phyloP scores from a whole-genome alignment of 2,797 vertebrate species.

The Zalophus californianus region DNA sequence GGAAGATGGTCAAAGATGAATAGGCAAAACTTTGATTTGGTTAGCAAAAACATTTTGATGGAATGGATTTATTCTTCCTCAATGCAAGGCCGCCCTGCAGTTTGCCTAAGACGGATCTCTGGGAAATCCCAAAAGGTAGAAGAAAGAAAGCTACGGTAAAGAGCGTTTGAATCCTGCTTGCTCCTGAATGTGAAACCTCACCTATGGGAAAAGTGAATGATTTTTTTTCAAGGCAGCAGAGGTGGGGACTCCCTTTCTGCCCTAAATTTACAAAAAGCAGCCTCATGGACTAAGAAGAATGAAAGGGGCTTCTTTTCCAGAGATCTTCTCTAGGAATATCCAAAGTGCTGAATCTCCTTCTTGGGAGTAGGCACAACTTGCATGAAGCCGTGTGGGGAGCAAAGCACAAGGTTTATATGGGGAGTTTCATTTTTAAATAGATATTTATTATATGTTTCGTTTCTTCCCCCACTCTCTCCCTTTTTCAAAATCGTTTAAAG shows the following conservation, averaged over 20 bases:
- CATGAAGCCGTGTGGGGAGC: not conserved
- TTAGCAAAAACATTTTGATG: slow-evolving; percentile 60
- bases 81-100: not conserved
- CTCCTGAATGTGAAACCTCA: not conserved
- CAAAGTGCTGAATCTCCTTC: not conserved
- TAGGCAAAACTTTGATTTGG: slow-evolving; percentile 48
- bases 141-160: not conserved
- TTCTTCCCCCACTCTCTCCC: not conserved
- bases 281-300: not conserved
- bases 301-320: not conserved
- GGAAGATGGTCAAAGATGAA: not conserved
- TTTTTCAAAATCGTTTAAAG: slow-evolving; percentile 33
- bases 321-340: not conserved
- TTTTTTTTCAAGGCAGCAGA: not conserved
- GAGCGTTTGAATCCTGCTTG: not conserved
- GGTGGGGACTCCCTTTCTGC: not conserved
- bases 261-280: not conserved
- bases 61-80: slow-evolving; percentile 28
- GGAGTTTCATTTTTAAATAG: slow-evolving; percentile 54
- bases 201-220: not conserved
- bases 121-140: slow-evolving; percentile 27
- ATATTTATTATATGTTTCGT: not conserved
- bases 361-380: not conserved
- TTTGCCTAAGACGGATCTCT: slow-evolving; percentile 15
- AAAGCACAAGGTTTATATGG: not conserved